Percentiles rank a stretch among this genome's conserved stretches.
Evolutionary conservation across 2,797 vertebrate genomes (phyloP).

Genomic region (Chloroceryle inda): DNA sequence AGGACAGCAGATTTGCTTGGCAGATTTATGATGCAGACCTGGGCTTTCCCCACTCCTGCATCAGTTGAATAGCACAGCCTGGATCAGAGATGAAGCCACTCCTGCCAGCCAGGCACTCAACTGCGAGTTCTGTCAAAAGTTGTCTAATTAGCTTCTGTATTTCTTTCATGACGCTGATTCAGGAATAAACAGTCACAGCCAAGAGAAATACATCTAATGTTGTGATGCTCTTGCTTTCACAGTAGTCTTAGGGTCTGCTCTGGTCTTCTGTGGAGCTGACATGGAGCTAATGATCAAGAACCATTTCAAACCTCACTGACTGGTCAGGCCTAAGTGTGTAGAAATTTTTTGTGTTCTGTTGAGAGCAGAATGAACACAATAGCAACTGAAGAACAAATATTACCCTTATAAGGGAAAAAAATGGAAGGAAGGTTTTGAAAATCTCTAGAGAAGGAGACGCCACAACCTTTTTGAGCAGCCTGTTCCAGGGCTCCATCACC

Average conservation of each 20-base stretch:
- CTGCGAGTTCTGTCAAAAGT: accelerated
- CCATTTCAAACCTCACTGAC: not conserved
- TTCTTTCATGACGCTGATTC: not conserved
- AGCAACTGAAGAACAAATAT: not conserved
- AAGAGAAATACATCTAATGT: not conserved
- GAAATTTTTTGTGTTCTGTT: not conserved
- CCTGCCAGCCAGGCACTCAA: accelerated
- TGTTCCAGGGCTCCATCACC: no score
- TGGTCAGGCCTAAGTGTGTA: accelerated
- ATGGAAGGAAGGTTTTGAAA: not conserved
- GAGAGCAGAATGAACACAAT: not conserved
- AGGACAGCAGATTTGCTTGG: not conserved
- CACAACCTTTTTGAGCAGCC: no score
- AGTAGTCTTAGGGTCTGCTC: not conserved
- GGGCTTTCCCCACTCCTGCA: accelerated
- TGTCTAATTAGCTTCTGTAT: not conserved
- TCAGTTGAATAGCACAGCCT: not conserved
- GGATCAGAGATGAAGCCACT: not conserved
- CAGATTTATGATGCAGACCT: not conserved
- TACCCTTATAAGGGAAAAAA: not conserved
- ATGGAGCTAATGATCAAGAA: not conserved
- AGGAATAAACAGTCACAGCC: not conserved
- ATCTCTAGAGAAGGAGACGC: no score
- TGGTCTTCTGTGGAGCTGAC: not conserved
- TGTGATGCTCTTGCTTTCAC: not conserved